phyloP scores from a whole-genome alignment of 1,140 invertebrate species.

The Bicyclus anynana region DNA sequence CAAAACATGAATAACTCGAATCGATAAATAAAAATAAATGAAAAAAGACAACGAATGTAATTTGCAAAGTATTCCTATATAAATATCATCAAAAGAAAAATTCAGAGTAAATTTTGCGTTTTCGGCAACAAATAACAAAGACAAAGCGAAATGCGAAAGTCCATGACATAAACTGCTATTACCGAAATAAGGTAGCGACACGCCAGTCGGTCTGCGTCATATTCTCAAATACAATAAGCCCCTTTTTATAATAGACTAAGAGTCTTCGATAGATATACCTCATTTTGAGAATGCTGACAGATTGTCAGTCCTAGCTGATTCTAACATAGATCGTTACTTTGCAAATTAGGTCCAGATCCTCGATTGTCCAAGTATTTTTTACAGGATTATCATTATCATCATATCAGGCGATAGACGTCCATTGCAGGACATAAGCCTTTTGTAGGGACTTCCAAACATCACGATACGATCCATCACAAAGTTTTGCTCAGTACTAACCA shows the following conservation, averaged over 20 bases:
- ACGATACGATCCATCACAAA: too few relatives aligned
- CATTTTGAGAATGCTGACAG: too few relatives aligned
- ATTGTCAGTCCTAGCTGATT: too few relatives aligned
- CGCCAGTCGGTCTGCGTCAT: slow-evolving; percentile 35
- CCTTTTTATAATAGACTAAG: slow-evolving; percentile 60
- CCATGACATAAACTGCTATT: slow-evolving; percentile 8
- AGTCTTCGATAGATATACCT: too few relatives aligned
- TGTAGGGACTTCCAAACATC: too few relatives aligned
- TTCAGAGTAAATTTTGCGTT: not conserved
- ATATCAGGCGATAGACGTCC: too few relatives aligned
- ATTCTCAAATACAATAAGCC: slow-evolving; percentile 42
- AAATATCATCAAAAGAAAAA: not conserved
- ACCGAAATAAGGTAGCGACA: slow-evolving; percentile 16
- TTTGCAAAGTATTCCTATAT: not conserved
- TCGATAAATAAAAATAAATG: not conserved
- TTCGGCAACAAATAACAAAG: slow-evolving; percentile 5
- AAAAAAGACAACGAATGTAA: not conserved
- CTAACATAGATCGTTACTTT: too few relatives aligned
- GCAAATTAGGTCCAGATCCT: too few relatives aligned
- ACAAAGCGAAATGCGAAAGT: slow-evolving; percentile 3
- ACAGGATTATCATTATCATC: too few relatives aligned
- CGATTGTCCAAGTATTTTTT: too few relatives aligned
- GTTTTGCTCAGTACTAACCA: too few relatives aligned
- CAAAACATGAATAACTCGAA: not conserved
- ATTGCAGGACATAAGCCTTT: too few relatives aligned